phyloP scores from a whole-genome alignment of 2,113 vertebrate species.

The Oriolus oriolus region DNA sequence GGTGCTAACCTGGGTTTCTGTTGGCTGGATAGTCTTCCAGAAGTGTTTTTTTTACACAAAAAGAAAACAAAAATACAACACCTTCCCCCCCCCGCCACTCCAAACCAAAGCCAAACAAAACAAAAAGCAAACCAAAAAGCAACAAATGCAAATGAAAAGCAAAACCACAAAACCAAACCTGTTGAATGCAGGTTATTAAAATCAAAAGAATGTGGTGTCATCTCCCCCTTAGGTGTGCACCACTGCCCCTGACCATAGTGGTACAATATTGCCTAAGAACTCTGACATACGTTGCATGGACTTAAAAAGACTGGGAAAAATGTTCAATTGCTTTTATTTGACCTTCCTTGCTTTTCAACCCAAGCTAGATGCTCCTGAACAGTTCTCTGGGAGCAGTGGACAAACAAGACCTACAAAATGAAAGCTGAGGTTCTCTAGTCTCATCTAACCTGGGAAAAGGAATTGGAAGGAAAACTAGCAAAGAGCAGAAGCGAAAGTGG shows the following conservation, averaged over 20 bases:
- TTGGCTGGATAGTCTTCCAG: neutral
- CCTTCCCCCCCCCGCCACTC: fast-evolving
- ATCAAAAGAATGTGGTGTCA: neutral
- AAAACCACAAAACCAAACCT: neutral
- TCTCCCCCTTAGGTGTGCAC: neutral
- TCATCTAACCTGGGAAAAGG: neutral
- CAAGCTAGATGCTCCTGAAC: neutral
- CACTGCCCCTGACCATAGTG: neutral
- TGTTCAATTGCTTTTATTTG: neutral
- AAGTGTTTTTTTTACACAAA: neutral
- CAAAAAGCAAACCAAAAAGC: neutral
- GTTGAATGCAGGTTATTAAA: neutral
- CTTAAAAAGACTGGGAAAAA: neutral
- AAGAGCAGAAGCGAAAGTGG: neutral
- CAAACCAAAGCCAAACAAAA: neutral
- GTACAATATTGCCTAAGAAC: neutral
- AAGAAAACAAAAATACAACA: neutral
- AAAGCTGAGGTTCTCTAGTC: neutral
- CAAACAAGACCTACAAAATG: neutral
- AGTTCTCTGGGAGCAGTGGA: neutral
- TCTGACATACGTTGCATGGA: neutral
- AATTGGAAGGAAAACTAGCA: neutral
- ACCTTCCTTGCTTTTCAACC: neutral
- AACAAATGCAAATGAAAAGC: neutral
- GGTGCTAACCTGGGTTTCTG: neutral